These are phyloP conservation scores for Phylloscopus whistleri DNA, from an alignment of 2,113 vertebrate species.

Conservation along the genomic window DNA sequence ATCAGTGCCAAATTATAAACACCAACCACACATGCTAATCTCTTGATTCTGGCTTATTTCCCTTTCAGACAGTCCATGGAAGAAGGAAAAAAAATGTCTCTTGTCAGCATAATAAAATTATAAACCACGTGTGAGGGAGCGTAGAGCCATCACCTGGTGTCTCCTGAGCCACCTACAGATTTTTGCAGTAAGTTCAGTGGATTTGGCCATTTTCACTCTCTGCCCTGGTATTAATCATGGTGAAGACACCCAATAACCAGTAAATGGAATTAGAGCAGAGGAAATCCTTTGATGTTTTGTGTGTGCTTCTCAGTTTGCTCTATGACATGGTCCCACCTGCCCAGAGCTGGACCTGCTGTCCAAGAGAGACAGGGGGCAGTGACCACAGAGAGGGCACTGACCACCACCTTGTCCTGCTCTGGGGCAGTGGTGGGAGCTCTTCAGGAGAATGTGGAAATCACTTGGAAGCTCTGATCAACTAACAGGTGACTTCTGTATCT, in stretches of 20 bases:
- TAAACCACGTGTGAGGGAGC: neutral
- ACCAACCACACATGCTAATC: neutral
- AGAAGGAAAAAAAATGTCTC: neutral
- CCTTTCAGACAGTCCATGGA: neutral
- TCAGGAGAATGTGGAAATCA: neutral
- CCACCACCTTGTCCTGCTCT: neutral
- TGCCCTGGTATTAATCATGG: neutral
- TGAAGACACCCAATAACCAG: neutral
- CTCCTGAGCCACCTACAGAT: neutral
- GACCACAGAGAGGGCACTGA: neutral
- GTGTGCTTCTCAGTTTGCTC: neutral
- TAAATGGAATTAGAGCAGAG: neutral
- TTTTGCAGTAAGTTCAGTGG: neutral
- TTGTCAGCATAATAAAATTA: neutral
- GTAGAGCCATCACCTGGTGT: accelerated
- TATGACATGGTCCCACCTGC: neutral
- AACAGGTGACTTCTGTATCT: neutral
- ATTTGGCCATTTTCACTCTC: neutral
- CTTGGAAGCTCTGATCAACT: neutral
- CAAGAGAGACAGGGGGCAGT: neutral
- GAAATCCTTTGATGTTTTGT: neutral
- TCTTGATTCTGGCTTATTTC: constrained; percentile 32
- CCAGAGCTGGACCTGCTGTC: neutral
- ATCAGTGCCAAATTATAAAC: neutral
- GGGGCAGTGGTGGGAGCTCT: neutral